phyloP scores from a whole-genome alignment of 1,140 invertebrate genomes.

The Lepidurus couesii region DNA sequence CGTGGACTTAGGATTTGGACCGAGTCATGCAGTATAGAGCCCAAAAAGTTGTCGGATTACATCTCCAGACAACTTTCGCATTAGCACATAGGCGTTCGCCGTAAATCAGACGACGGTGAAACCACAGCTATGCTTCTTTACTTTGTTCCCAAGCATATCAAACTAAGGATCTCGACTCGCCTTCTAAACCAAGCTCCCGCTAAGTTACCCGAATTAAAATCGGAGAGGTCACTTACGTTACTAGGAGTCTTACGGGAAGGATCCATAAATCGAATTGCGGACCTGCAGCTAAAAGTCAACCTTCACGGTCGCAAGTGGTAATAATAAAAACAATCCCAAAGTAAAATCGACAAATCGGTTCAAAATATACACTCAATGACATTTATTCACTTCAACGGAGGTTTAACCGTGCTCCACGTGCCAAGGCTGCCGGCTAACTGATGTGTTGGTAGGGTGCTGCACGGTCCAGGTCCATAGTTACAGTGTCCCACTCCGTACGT shows the following conservation, averaged over 20 bases:
- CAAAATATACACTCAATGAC: background rate
- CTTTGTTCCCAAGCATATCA: background rate
- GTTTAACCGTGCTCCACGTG: background rate
- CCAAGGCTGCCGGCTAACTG: slow-evolving; percentile 16
- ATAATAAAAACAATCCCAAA: too few relatives aligned
- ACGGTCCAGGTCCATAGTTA: background rate
- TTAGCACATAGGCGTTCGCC: background rate
- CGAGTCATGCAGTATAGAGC: background rate
- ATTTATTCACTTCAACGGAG: background rate
- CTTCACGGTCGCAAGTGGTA: too few relatives aligned
- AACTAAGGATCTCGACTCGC: background rate
- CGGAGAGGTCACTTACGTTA: background rate
- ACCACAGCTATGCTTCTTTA: background rate
- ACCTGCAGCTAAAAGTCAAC: too few relatives aligned
- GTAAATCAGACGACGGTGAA: background rate
- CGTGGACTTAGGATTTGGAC: background rate
- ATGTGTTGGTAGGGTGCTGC: background rate
- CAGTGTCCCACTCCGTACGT: background rate
- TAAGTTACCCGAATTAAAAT: background rate
- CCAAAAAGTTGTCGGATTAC: background rate
- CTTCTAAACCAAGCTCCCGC: background rate
- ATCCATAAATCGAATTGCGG: background rate
- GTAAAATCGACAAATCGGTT: too few relatives aligned
- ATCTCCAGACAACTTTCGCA: slow-evolving; percentile 15
- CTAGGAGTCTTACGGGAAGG: background rate